phyloP scores from a whole-genome alignment of 2,888 invertebrate species.

The Helobdella robusta region DNA sequence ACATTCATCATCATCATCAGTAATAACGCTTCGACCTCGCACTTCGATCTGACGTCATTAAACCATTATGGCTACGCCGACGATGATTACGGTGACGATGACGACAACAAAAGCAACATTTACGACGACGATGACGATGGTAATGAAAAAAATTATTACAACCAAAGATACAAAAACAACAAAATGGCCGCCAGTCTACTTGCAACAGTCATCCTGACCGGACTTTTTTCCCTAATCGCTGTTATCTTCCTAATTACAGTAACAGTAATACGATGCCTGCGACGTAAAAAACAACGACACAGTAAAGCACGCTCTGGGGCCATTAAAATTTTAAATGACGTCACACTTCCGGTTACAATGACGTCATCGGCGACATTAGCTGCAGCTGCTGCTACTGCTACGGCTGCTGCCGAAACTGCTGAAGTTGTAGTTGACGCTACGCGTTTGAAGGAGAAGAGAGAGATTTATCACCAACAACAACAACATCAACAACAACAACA shows the following conservation, averaged over 20 bases:
- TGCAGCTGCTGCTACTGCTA: too few relatives aligned
- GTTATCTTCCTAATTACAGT: conserved; percentile 8
- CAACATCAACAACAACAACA: too few relatives aligned
- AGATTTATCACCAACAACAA: too few relatives aligned
- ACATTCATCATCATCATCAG: conserved; percentile 8
- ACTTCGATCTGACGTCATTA: conserved; percentile 7
- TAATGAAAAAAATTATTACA: neutral
- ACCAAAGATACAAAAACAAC: neutral
- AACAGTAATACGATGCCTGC: neutral
- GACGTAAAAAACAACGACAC: neutral
- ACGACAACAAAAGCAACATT: conserved; percentile 2
- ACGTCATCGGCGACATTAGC: too few relatives aligned
- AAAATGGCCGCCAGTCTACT: conserved; percentile 13
- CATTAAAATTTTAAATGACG: too few relatives aligned
- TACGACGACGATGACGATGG: neutral
- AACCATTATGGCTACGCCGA: conserved; percentile 5
- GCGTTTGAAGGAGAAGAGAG: too few relatives aligned
- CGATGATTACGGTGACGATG: neutral
- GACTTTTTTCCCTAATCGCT: neutral
- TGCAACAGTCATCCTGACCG: conserved; percentile 1
- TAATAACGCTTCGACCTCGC: neutral
- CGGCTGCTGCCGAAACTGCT: too few relatives aligned
- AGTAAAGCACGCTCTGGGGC: too few relatives aligned
- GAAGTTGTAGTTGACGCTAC: too few relatives aligned
- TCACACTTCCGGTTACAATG: too few relatives aligned